Conservation (phyloP, 2,113 vertebrate genomes). For the Menidia beryllina region DNA sequence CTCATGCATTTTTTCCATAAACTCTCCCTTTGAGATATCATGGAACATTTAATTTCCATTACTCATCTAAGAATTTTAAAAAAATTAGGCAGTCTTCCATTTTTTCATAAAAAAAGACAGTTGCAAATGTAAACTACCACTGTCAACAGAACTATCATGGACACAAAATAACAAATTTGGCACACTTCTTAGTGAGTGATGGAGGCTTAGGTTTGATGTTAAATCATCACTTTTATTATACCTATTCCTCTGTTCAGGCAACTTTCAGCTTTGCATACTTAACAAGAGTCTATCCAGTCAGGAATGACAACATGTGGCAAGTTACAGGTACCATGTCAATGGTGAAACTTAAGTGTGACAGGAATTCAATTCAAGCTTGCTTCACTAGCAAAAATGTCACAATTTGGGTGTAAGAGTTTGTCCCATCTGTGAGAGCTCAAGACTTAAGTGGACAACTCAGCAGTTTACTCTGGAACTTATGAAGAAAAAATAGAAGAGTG, state of each 20-base stretch:
- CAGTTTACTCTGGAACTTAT: not conserved
- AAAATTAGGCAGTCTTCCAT: too few species aligned
- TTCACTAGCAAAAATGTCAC: not conserved
- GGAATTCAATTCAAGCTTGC: constrained; percentile 11
- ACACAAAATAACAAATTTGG: not conserved
- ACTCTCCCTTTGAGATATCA: not conserved
- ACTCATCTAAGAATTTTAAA: not conserved
- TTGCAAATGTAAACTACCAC: not conserved
- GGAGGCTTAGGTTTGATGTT: not conserved
- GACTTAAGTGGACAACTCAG: constrained; percentile 6
- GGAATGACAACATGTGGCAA: constrained; percentile 4
- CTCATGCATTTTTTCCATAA: not conserved
- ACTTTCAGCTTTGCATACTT: not conserved
- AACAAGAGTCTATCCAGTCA: not conserved
- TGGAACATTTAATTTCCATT: not conserved
- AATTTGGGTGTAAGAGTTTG: constrained; percentile 1
- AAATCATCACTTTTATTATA: not conserved
- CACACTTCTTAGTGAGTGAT: not conserved
- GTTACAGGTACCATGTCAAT: constrained; percentile 3
- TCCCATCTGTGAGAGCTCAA: not conserved
- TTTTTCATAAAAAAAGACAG: not conserved
- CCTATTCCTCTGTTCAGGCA: not conserved
- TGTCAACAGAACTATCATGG: not conserved
- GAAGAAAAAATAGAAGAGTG: not conserved
- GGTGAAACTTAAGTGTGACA: constrained; percentile 4